phyloP scores from a whole-genome alignment of 1,140 invertebrate species.

The Marisa cornuarietis region DNA sequence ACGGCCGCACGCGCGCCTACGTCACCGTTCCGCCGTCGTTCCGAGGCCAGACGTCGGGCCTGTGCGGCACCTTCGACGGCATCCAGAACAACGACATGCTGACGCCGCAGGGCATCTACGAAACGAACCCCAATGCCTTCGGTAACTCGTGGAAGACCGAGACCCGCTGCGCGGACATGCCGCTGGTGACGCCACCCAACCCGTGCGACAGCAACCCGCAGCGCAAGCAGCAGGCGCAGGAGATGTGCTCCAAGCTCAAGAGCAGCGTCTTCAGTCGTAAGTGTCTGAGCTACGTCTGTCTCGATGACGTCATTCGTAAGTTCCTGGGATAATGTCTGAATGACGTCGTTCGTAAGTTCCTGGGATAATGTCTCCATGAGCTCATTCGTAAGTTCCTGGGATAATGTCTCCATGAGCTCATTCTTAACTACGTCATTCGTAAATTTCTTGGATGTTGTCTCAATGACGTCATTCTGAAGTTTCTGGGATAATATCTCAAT shows the following conservation, averaged over 20 bases:
- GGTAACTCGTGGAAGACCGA: slow-evolving; percentile 89
- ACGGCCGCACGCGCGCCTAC: slow-evolving; percentile 75
- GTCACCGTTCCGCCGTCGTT: slow-evolving; percentile 81
- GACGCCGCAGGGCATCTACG: slow-evolving; percentile 83
- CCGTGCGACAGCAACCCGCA: slow-evolving; percentile 55
- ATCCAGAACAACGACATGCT: slow-evolving; percentile 90
- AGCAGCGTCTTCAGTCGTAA: slow-evolving; percentile 55
- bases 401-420: too few species aligned
- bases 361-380: too few species aligned
- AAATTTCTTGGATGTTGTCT: too few species aligned
- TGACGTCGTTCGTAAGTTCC: too few species aligned
- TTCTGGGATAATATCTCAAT: too few species aligned
- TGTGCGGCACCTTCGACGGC: slow-evolving; percentile 88
- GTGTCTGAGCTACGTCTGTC: too few species aligned
- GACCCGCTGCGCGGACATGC: slow-evolving; percentile 75
- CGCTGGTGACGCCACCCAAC: slow-evolving; percentile 43
- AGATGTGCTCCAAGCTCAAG: slow-evolving; percentile 52
- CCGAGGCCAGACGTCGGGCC: slow-evolving; percentile 73
- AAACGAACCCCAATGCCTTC: slow-evolving; percentile 79
- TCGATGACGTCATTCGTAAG: too few species aligned
- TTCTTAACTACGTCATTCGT: too few species aligned
- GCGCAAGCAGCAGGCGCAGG: slow-evolving; percentile 43
- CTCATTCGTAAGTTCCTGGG: too few species aligned
- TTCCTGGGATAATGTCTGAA: too few species aligned
- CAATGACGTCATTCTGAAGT: too few species aligned